Base-by-base conservation (phyloP, 2,888 invertebrate species). In the Chymomyza caudatula region DNA sequence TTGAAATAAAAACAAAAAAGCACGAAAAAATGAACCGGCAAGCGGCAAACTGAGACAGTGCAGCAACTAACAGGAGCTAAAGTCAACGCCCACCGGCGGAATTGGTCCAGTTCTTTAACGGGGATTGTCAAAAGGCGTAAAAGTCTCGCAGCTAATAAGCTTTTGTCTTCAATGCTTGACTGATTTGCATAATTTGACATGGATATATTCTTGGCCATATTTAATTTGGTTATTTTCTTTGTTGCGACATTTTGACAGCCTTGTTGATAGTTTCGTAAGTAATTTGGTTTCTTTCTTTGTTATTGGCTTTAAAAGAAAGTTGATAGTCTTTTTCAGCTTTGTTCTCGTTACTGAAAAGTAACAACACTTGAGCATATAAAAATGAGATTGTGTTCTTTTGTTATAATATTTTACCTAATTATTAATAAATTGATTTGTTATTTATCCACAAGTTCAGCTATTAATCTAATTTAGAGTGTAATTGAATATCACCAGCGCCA, bases 1-100 rank as follows among this genome's bases (percentile, higher is more conserved):
- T 78, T 66, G 54, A 73, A 77, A 75, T 73, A 72, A 80, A 78
- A 78, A 78, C 78, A 79, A 77, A 77, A 71, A 63, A 51, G 11
- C 29, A 11, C 29, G 29, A n/a, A 5, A 51, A 51, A 20, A 20
- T 20, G 5, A 51, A 59, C 43, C 63, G 49, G 58, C 66, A 74
- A 66, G 68, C 67, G 77, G 68, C 69, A 59, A 66, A 15, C 17
- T 29, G 44, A 15, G 17, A 4, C 17, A 47, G 37, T 60, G 51
- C 59, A 37, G 22, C 42, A 43, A n/a, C n/a, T n/a, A n/a, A 37
- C 55, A 64, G 66, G 53, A 44, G 49, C 60, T 25, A 56, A 44
- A 47, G 74, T 65, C 70, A 69, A 69, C 61, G 71, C 61, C 74
- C 69, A 74, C 62, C 37, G n/a, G 5, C 66, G 55, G 61, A 71